Percentiles rank a stretch among this genome's conserved stretches.
phyloP scores from a whole-genome alignment of 92 coral and sea anemone genomes.

The Micromussa lordhowensis region DNA sequence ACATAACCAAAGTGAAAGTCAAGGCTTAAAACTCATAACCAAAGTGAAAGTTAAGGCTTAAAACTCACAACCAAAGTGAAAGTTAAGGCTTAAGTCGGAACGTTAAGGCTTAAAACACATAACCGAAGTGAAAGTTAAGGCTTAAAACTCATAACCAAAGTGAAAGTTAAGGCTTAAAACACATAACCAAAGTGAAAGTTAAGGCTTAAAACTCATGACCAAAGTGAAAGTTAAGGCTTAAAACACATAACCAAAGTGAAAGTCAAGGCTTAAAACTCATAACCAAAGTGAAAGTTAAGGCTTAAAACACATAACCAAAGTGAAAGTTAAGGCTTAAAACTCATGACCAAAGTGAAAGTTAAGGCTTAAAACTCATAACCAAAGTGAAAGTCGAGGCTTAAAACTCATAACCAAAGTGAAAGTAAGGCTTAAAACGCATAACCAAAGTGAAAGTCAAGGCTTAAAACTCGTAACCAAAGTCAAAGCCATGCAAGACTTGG shows the following conservation, averaged over 20 bases:
- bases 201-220: too few relatives aligned
- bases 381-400: not conserved
- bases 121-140: too few relatives aligned
- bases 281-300: too few relatives aligned
- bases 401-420: not conserved
- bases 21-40: too few relatives aligned
- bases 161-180: not conserved
- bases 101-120: too few relatives aligned
- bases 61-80: too few relatives aligned
- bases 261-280: not conserved
- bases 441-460: not conserved
- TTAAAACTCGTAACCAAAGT: not conserved
- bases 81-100: too few relatives aligned
- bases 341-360: not conserved
- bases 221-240: too few relatives aligned
- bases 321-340: too few relatives aligned
- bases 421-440: not conserved
- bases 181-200: not conserved
- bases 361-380: not conserved
- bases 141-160: not conserved
- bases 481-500: not conserved
- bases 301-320: too few relatives aligned
- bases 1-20: too few relatives aligned
- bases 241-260: not conserved
- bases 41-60: too few relatives aligned